These are phyloP conservation scores for Lutjanus argentimaculatus DNA, from an alignment of 2,797 vertebrate species.

Conservation along the genomic window DNA sequence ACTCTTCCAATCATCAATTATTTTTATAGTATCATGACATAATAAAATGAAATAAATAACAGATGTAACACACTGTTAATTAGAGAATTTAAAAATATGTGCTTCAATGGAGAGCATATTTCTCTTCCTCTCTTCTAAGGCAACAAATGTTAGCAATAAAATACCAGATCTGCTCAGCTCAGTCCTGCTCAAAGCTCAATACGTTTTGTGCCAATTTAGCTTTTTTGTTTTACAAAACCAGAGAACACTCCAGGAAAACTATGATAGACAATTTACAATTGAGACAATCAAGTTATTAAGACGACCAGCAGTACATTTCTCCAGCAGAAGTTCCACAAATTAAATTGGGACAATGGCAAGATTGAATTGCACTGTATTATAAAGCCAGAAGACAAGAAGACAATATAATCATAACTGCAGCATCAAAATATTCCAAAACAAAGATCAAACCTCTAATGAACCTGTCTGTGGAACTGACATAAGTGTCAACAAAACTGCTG, in stretches of 20 bases:
- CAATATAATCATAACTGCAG: constrained; percentile 8
- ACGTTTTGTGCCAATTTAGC: constrained; percentile 19
- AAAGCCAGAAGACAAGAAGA: constrained; percentile 13
- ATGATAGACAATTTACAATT: neutral
- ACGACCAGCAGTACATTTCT: constrained; percentile 4
- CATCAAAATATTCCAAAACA: constrained; percentile 22
- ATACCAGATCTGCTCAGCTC: constrained; percentile 19
- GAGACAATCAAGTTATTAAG: neutral
- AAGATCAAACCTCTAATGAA: constrained; percentile 22
- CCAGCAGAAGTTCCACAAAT: constrained; percentile 21
- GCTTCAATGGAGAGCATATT: neutral
- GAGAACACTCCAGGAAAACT: constrained; percentile 12
- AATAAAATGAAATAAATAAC: constrained; percentile 21
- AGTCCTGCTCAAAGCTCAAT: constrained; percentile 17
- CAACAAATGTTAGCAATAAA: constrained; percentile 38
- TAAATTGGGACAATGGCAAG: neutral
- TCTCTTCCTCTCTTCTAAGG: constrained; percentile 25
- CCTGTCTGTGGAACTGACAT: constrained; percentile 38
- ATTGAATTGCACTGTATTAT: constrained; percentile 12
- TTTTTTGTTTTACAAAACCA: constrained; percentile 3
- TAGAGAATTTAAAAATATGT: constrained; percentile 14
- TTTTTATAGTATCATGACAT: neutral
- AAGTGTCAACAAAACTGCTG: constrained; percentile 42
- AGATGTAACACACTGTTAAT: constrained; percentile 31
- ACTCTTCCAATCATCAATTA: neutral